These are phyloP conservation scores for Bruchidius siliquastri DNA, from an alignment of 2,888 invertebrate species.

Conservation along the genomic window DNA sequence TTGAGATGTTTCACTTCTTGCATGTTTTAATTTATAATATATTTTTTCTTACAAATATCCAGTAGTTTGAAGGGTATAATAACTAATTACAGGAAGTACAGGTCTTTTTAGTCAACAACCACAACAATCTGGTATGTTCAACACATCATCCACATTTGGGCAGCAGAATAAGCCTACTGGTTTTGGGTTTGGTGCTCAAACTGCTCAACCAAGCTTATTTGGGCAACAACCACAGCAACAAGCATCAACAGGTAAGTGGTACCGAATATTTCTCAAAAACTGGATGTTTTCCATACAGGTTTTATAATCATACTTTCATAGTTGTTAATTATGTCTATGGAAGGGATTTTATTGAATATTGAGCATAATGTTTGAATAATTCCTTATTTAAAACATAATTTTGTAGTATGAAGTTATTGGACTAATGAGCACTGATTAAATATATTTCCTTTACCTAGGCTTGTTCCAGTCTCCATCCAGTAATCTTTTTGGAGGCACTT, in stretches of 20 bases:
- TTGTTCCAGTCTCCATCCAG: constrained; percentile 36
- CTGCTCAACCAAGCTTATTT: constrained; percentile 47
- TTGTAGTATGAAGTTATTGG: neutral
- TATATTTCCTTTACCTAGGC: constrained; percentile 36
- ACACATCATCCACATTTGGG: constrained; percentile 54
- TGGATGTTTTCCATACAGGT: too few species aligned
- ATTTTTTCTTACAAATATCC: too few species aligned
- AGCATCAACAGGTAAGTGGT: neutral
- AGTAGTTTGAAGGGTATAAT: neutral
- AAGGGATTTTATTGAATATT: too few species aligned
- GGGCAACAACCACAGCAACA: constrained; percentile 48
- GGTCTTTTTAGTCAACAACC: constrained; percentile 48
- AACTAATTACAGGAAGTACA: constrained; percentile 20
- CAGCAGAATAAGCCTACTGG: constrained; percentile 53
- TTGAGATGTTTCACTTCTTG: too few species aligned
- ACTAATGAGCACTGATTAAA: constrained; percentile 5
- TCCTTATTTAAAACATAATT: too few species aligned
- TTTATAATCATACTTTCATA: too few species aligned
- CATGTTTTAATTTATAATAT: too few species aligned
- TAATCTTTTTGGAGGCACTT: constrained; percentile 49
- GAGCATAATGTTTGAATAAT: too few species aligned
- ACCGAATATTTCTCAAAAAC: too few species aligned
- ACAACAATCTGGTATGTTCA: constrained; percentile 59
- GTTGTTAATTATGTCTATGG: too few species aligned
- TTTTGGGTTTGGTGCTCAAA: constrained; percentile 54